Evolutionary conservation across 2,797 vertebrate species (phyloP).

Genomic region (Bradypodion pumilum): DNA sequence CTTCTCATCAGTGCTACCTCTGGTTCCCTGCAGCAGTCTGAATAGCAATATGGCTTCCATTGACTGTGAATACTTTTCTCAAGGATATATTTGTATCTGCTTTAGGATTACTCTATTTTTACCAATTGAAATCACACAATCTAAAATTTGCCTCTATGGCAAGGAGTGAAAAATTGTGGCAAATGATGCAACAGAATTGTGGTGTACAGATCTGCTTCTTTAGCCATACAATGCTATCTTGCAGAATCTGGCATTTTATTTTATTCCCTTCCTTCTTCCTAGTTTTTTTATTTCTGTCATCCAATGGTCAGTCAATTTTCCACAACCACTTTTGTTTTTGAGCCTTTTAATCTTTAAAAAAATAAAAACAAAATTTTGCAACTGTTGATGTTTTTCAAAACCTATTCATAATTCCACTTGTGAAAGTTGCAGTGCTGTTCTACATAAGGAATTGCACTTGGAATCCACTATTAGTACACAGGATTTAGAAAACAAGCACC

Average conservation of each 20-base stretch:
- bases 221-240: background rate
- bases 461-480: background rate
- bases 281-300: background rate
- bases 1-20: constrained; percentile 15
- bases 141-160: background rate
- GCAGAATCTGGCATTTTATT: background rate
- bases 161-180: background rate
- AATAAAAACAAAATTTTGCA: too few species aligned
- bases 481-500: background rate
- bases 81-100: constrained; percentile 20
- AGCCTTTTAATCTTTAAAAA: too few species aligned
- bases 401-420: too few species aligned
- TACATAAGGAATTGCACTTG: background rate
- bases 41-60: accelerated
- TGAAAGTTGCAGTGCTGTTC: background rate
- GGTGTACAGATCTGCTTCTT: background rate
- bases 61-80: background rate
- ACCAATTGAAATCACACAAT: background rate
- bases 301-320: background rate
- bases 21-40: constrained; percentile 23
- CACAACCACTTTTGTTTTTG: background rate
- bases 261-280: background rate
- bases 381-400: too few species aligned
- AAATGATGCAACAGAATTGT: background rate
- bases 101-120: background rate